Evolutionary conservation across 2,113 vertebrate genomes (phyloP), one percentile per base, ranked within the genome.

Genomic region (Larimichthys polyactis): DNA sequence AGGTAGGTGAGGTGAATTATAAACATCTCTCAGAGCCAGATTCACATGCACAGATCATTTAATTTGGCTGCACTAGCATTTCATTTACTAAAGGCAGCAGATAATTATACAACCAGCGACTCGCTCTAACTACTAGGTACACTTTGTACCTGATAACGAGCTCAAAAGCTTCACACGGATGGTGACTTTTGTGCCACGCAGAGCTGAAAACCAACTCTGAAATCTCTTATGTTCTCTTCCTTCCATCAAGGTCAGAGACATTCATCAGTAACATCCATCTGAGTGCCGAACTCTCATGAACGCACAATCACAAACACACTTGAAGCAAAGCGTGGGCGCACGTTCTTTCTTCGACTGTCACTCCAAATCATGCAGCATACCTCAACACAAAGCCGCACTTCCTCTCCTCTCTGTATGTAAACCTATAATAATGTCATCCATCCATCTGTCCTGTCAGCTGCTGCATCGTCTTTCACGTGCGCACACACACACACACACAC

Each of bases 21-120:
- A 40, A 40, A 36, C 36, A 36, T 36, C 36, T 36, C 36, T 36
- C 36, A 46, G 44, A 4, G 44, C 3, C 3, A 46, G 22, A 54
- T 63, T 64, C 44, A 72, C 5, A 11, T 29, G 71, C 51, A 40
- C 36, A 40, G 7, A 40, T 74, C n/a, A 67, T 67, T 81, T 71
- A 20, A 80, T 84, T 82, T 68, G 58, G 57, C 57, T n/a, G 19
- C 65, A 51, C 46, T 10, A 71, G 43, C 78, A 49, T 79, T 81
- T 73, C 29, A 73, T 76, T 77, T 62, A 58, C 11, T n/a, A n/a
- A 40, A 72, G 43, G 70, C 55, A 24, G 54, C 40, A 36, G 29
- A 3, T 86, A 70, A 79, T 71, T 63, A 75, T 60, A 76, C 58
- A 81, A 75, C 78, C 55, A 71, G 43, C 3, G 55, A 44, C 27